phyloP scores from a whole-genome alignment of 2,888 invertebrate species.

The Agriopis aurantiaria region DNA sequence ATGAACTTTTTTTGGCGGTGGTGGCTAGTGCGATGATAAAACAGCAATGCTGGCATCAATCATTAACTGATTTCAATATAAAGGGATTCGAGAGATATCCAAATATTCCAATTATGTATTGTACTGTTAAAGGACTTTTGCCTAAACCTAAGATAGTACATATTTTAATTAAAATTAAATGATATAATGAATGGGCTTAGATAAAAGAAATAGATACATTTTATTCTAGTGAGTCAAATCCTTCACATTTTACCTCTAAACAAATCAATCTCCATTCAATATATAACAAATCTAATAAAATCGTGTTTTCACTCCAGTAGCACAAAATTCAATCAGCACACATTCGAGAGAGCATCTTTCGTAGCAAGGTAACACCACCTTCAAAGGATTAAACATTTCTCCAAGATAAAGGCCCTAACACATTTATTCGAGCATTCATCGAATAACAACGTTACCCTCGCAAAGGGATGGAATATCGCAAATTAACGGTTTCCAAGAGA shows the following conservation, averaged over 20 bases:
- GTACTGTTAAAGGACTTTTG: too few relatives aligned
- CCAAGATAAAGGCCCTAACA: slow-evolving; percentile 63
- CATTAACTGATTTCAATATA: too few relatives aligned
- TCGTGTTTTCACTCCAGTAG: slow-evolving; percentile 44
- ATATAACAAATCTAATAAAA: slow-evolving; percentile 32
- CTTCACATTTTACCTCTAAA: not conserved
- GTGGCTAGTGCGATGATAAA: too few relatives aligned
- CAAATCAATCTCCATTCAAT: slow-evolving; percentile 19
- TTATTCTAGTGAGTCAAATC: not conserved
- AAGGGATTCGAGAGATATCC: too few relatives aligned
- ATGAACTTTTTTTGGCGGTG: too few relatives aligned
- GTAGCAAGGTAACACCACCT: slow-evolving; percentile 45
- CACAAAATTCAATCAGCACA: slow-evolving; percentile 46
- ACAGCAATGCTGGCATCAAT: too few relatives aligned
- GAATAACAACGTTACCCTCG: slow-evolving; percentile 58
- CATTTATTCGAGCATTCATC: slow-evolving; percentile 68
- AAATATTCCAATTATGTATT: too few relatives aligned
- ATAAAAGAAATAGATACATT: too few relatives aligned
- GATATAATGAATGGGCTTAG: too few relatives aligned
- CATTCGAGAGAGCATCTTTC: slow-evolving; percentile 39
- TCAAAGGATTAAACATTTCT: slow-evolving; percentile 50
- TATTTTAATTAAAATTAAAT: too few relatives aligned
- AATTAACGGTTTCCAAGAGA: slow-evolving; percentile 81
- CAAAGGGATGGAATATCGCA: slow-evolving; percentile 48
- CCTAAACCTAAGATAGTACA: too few relatives aligned